Conservation (phyloP, 2,797 vertebrate species). For the Poecile montanus region DNA sequence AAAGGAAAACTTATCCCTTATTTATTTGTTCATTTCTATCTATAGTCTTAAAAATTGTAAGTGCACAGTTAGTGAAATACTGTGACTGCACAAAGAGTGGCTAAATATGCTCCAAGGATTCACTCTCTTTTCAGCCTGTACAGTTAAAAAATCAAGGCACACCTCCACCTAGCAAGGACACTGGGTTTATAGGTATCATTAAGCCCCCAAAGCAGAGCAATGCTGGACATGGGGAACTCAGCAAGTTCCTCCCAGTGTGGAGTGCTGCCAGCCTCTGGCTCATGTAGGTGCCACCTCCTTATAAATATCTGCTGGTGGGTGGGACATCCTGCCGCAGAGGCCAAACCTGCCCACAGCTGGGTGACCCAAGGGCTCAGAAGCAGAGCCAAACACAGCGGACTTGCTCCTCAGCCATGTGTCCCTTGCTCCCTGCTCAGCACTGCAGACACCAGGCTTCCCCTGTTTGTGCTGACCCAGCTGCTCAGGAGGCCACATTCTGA, state of each 20-base stretch:
- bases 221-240: neutral
- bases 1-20: neutral
- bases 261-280: neutral
- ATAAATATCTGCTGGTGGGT: neutral
- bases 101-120: neutral
- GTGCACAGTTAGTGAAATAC: neutral
- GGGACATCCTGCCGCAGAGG: fast-evolving
- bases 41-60: neutral
- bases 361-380: neutral
- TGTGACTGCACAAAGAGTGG: neutral
- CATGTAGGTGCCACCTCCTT: neutral
- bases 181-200: neutral
- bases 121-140: neutral
- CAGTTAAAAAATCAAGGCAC: neutral
- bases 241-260: neutral
- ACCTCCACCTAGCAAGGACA: neutral
- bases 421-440: neutral
- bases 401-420: neutral
- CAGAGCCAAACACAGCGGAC: neutral
- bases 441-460: neutral
- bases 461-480: neutral
- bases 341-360: neutral
- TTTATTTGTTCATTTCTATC: neutral
- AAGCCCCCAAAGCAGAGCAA: neutral
- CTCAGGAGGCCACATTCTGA: neutral